Conservation (phyloP, 2,888 invertebrate species). For the Gymnoscelis rufifasciata region DNA sequence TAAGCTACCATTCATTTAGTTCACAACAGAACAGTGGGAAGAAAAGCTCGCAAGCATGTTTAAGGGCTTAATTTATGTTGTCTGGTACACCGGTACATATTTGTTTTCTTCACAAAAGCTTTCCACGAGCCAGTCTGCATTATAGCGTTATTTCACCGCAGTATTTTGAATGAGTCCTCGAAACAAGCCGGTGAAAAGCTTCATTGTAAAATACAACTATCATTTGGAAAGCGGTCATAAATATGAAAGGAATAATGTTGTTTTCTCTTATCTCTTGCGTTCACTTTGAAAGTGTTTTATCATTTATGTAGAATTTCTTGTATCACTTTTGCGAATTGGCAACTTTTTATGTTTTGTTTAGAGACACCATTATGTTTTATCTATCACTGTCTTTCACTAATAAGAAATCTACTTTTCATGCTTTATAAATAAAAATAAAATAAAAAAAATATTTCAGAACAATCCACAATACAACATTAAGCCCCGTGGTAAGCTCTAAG, state of each 20-base stretch:
- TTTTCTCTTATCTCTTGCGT: background rate
- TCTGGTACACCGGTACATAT: constrained; percentile 19
- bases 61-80: constrained; percentile 25
- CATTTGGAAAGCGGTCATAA: background rate
- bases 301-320: background rate
- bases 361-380: no score
- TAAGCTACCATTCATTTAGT: constrained; percentile 9
- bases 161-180: constrained; percentile 5
- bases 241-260: background rate
- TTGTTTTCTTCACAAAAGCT: constrained; percentile 27
- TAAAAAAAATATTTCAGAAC: no score
- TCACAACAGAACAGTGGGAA: constrained; percentile 19
- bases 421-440: no score
- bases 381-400: no score
- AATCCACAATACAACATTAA: no score
- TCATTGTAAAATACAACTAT: constrained; percentile 1
- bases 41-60: constrained; percentile 19
- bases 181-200: constrained; percentile 1
- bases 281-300: background rate
- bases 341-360: no score
- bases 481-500: no score
- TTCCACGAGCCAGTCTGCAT: constrained; percentile 7
- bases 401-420: no score
- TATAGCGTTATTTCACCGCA: background rate
- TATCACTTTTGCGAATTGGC: background rate